Evolutionary conservation across 2,113 vertebrate species (phyloP), one percentile per base, ranked within the genome.

Genomic region (Poeciliopsis prolifica): DNA sequence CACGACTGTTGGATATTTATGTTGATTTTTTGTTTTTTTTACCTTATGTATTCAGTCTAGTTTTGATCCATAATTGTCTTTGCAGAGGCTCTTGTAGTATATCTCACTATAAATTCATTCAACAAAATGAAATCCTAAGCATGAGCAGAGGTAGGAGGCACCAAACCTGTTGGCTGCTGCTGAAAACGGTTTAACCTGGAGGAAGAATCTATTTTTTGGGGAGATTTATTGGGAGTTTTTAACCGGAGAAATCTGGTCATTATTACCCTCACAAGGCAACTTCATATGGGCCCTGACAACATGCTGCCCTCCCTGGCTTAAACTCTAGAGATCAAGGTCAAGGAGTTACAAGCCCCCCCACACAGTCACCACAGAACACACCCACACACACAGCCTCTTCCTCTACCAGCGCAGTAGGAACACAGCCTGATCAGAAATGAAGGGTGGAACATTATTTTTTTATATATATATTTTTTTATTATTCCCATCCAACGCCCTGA

Each of bases 301-400:
- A 68, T 78, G 75, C 70, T 72, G 19, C 44, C 68, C 74, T 67
- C 79, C 78, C 74, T 54, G 40, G 61, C 65, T 76, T 89, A 86
- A 89, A 86, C 90, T 77, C 84, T 79, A 42, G 58, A 86, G 84
- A 87, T 83, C 80, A 91, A 89, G 91, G 90, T 91, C 87, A 91
- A 3, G 28, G 63, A 79, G 82, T 72, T 84, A 89, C 87, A 89
- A 80, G 87, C 64, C 82, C 84, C 83, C 44, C 69, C 71, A 68
- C 81, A 85, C 77, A 79, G 74, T 37, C 72, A 75, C 76, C n/a
- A 3, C 15, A 13, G 61, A n/a, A 13, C 69, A 75, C 74, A 77
- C 81, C 69, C 58, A 75, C 19, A 54, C 22, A 2, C 22, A 2
- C 54, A 28, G 48, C 3, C 61, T 31, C 69, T 44, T 78, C 42